Base-by-base conservation (phyloP, 2,888 invertebrate genomes). In the Dynastes grantii region DNA sequence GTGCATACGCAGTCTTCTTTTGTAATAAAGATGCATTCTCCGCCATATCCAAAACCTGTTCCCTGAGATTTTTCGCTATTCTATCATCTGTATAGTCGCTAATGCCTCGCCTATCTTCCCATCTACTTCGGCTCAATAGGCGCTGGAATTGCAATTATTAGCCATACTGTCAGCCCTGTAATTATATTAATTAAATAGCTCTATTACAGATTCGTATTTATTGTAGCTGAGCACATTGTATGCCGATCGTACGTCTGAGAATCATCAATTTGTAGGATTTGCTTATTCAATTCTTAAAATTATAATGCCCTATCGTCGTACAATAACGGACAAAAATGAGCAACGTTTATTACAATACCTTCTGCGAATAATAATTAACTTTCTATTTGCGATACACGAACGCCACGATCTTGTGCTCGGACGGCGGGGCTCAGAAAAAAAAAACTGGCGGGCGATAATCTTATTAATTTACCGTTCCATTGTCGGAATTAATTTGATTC, bases 401-500 rank as follows among this genome's bases (percentile, higher is more conserved):
- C 32, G 8, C 29, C 29, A 63, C 63, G 63, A 63, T 63, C 45
- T 32, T 11, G 5, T 4, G 45, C 32, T 37, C 32, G 32, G 32
- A 32, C 8, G 45, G 45, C n/a, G 16, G 13, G 32, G 32, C 3
- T 32, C 32, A 16, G 13, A 6, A 37, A 64, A 8, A 32, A 29
- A 13, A 13, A 22, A 45, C 49, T 2, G 49, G 45, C 22, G 13
- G 67, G 27, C 45, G 49, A 40, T 73, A 73, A 73, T 73, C 58
- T 58, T 73, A 37, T 58, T 73, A 73, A 73, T 58, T 73, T 58
- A 58, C 40, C 58, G 73, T 22, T 45, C 58, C 58, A 73, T 73
- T 73, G 73, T 73, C 16, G 55, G 73, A 73, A 73, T 73, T 73
- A 73, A 73, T 73, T 73, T 58, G 58, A 73, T 73, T 58, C 45